Conservation (phyloP, 2,113 vertebrate genomes). For the Tupaia tana region DNA sequence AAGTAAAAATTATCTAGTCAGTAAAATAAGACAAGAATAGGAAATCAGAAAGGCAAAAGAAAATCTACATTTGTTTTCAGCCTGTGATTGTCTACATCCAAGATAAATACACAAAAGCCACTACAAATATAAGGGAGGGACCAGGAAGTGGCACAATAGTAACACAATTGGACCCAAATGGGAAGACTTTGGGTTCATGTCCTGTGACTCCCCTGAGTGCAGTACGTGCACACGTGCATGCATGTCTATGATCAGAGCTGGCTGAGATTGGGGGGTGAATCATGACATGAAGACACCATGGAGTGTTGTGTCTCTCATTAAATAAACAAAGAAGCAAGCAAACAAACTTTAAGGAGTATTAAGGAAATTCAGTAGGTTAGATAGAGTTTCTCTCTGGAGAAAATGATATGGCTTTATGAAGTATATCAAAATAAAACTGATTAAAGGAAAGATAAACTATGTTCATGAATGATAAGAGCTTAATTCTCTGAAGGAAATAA, state of each 20-base stretch:
- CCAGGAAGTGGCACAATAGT: no score
- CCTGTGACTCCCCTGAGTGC: no score
- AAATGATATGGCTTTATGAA: neutral
- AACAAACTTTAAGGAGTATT: neutral
- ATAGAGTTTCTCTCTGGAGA: neutral
- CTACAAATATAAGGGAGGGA: neutral
- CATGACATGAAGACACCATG: no score
- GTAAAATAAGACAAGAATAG: neutral
- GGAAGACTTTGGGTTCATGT: no score
- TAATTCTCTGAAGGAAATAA: neutral
- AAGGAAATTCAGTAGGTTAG: neutral
- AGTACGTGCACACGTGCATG: no score
- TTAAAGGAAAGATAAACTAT: neutral
- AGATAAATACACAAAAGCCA: neutral
- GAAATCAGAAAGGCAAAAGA: neutral
- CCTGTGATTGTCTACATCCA: neutral
- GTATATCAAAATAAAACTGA: neutral
- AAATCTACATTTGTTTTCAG: neutral
- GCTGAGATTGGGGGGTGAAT: no score
- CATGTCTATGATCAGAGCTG: no score
- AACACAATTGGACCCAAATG: no score
- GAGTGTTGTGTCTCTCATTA: no score
- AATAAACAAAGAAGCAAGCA: no score
- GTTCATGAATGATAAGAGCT: neutral
- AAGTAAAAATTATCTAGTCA: neutral